Conservation (phyloP, 2,797 vertebrate genomes). For the Coregonus ussuriensis region DNA sequence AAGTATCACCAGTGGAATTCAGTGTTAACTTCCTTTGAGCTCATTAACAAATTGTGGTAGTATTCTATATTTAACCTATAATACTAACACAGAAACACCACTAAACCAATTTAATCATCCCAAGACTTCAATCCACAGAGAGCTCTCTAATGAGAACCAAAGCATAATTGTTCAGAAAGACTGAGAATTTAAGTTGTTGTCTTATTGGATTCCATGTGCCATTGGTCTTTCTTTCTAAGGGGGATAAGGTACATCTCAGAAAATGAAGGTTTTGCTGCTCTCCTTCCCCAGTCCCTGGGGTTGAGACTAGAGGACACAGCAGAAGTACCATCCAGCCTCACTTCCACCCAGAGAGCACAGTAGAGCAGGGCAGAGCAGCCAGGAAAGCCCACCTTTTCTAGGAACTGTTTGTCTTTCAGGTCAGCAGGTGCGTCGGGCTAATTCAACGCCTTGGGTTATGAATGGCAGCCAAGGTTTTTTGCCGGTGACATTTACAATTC, state of each 20-base stretch:
- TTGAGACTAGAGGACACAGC: not conserved
- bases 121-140: not conserved
- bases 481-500: slow-evolving; percentile 58
- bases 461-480: slow-evolving; percentile 62
- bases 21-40: slow-evolving; percentile 50
- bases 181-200: not conserved
- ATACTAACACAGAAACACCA: slow-evolving; percentile 30
- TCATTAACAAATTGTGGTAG: slow-evolving; percentile 56
- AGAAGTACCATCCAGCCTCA: too few species aligned
- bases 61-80: slow-evolving; percentile 30
- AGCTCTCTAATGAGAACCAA: slow-evolving; percentile 39
- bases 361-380: too few species aligned
- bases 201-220: slow-evolving; percentile 6
- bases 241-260: slow-evolving; percentile 8
- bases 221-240: slow-evolving; percentile 21
- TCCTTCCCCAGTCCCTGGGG: not conserved
- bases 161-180: not conserved
- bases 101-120: slow-evolving; percentile 10
- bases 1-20: slow-evolving; percentile 46
- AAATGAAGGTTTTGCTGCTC: slow-evolving; percentile 14
- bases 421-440: slow-evolving; percentile 50
- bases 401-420: slow-evolving; percentile 49
- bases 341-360: too few species aligned
- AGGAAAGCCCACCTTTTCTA: slow-evolving; percentile 12
- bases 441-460: slow-evolving; percentile 50